Conservation (phyloP, 2,797 vertebrate genomes). For the Microctenopoma steveboyesi region DNA sequence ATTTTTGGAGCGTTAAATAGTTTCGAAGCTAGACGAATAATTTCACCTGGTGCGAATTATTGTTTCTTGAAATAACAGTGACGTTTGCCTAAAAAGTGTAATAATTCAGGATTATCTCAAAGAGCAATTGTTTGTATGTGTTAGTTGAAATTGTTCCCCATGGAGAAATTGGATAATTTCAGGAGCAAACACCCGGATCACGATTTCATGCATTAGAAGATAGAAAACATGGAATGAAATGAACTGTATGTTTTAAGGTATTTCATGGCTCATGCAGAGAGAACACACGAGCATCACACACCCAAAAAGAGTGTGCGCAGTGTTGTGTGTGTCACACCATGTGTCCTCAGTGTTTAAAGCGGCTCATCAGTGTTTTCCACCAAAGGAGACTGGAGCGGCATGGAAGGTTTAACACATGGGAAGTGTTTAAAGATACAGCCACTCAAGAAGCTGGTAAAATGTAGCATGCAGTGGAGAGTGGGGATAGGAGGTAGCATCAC, state of each 20-base stretch:
- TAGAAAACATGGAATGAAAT: not conserved
- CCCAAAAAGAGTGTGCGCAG: constrained; percentile 20
- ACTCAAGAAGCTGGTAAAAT: constrained; percentile 19
- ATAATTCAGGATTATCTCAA: constrained; percentile 6
- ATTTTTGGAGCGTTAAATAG: constrained; percentile 36
- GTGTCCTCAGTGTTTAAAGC: constrained; percentile 29
- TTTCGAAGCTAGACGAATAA: constrained; percentile 13
- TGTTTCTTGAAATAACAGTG: not conserved
- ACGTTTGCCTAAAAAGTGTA: constrained; percentile 8
- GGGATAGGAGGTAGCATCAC: constrained; percentile 16
- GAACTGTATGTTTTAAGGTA: constrained; percentile 8
- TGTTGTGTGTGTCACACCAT: constrained; percentile 23
- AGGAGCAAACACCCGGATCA: not conserved
- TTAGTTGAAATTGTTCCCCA: not conserved
- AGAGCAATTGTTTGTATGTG: not conserved
- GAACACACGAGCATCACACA: constrained; percentile 17
- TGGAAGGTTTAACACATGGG: not conserved
- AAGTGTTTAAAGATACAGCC: constrained; percentile 21
- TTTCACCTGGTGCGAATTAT: constrained; percentile 15
- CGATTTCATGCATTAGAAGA: not conserved
- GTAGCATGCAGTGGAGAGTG: constrained; percentile 32
- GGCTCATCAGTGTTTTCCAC: constrained; percentile 25
- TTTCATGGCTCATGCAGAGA: constrained; percentile 21
- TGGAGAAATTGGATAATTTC: not conserved
- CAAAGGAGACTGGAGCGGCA: constrained; percentile 9